These are phyloP conservation scores for Falco novaeseelandiae DNA, from an alignment of 2,797 vertebrate genomes.

Conservation along the genomic window DNA sequence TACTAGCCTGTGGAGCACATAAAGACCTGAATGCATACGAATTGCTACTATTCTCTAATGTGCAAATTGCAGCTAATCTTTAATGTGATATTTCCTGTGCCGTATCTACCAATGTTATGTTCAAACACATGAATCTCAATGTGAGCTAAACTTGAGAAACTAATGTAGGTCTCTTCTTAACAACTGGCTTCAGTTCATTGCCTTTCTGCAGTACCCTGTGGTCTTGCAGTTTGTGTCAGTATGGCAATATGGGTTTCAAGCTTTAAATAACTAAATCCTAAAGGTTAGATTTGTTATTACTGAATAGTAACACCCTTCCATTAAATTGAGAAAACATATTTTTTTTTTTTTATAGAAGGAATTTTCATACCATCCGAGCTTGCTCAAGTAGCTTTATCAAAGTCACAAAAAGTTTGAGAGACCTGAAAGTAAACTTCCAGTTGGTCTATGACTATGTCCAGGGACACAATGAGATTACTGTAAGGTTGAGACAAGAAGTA, in stretches of 20 bases:
- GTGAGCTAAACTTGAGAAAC: neutral
- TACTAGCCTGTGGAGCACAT: neutral
- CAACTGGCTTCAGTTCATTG: neutral
- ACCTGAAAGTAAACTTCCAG: neutral
- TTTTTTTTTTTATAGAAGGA: neutral
- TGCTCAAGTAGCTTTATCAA: neutral
- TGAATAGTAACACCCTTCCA: neutral
- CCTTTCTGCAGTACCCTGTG: neutral
- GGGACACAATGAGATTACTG: neutral
- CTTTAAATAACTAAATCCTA: neutral
- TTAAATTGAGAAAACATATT: neutral
- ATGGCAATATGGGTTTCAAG: neutral
- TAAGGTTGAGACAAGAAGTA: neutral
- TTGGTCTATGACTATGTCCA: neutral
- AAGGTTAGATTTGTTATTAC: neutral
- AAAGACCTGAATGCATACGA: neutral
- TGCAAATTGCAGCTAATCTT: neutral
- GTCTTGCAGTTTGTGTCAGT: neutral
- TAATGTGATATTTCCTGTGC: neutral
- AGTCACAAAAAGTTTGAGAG: neutral
- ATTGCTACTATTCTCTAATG: neutral
- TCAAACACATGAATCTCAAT: neutral
- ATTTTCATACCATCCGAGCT: neutral
- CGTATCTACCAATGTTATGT: neutral
- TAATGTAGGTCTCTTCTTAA: neutral